These are phyloP conservation scores for Troides aeacus DNA, from an alignment of 2,888 invertebrate species.

Conservation along the genomic window DNA sequence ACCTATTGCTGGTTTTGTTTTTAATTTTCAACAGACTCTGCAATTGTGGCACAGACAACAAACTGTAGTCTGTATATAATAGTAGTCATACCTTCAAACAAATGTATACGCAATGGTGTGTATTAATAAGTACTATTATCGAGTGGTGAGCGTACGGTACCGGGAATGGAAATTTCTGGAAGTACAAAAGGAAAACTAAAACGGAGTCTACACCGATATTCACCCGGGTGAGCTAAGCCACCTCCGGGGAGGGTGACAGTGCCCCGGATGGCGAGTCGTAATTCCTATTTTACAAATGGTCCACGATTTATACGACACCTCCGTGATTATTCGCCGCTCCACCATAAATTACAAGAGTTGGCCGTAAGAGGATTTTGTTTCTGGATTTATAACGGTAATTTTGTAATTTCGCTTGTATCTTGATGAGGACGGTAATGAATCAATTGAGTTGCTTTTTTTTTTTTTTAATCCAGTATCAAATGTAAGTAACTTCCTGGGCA, in stretches of 20 bases:
- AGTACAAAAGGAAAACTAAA: conserved; percentile 26
- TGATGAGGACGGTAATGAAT: conserved; percentile 34
- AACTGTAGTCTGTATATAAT: too few species aligned
- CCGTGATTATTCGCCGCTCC: conserved; percentile 73
- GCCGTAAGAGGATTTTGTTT: conserved; percentile 70
- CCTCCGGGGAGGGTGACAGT: conserved; percentile 56
- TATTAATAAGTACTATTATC: not conserved
- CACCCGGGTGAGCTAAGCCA: conserved; percentile 31
- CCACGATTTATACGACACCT: conserved; percentile 77
- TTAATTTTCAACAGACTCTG: too few species aligned
- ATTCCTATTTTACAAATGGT: conserved; percentile 79
- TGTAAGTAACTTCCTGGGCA: not conserved
- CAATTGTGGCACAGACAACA: too few species aligned
- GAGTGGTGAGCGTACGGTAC: not conserved
- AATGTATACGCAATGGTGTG: not conserved
- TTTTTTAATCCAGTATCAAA: not conserved
- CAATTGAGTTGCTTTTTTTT: not conserved
- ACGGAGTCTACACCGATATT: conserved; percentile 25
- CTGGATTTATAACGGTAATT: conserved; percentile 72
- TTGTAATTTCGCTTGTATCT: conserved; percentile 48
- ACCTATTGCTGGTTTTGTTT: too few species aligned
- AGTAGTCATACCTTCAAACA: not conserved
- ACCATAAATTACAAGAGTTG: conserved; percentile 74
- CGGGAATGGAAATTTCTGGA: conserved; percentile 24
- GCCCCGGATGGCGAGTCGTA: conserved; percentile 58